Base-by-base conservation (phyloP, 2,888 invertebrate species). In the Empis livida region DNA sequence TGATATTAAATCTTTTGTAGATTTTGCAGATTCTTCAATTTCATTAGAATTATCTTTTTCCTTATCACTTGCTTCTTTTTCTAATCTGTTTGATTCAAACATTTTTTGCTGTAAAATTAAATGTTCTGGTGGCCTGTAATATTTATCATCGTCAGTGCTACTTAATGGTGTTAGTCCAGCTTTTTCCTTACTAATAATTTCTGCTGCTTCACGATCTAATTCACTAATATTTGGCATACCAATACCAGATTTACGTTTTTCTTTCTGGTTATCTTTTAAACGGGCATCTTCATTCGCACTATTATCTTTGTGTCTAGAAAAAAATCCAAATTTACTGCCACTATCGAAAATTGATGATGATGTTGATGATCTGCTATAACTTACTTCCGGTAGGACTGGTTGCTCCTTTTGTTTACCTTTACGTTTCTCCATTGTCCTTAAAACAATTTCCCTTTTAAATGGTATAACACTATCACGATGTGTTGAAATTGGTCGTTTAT, bases 221-320 rank as follows among this genome's bases (percentile, higher is more conserved):
- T 86, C 85, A 59, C 85, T 86, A 54, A 86, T 85, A 61, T 80
- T 86, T 0, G 83, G 81, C 51, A 78, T 73, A 57, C 76, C 74
- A 63, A 83, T 57, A 56, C 76, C 74, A 1, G 77, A 71, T 67
- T 72, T 75, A 46, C 77, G 65, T 59, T 77, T 78, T 40, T 70
- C 72, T 2, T 72, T 65, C 3, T 17, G 13, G n/a, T n/a, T 35
- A 35, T 35, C 35, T 8, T 35, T 35, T 4, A 2, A 4, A 9
- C 13, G 13, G 9, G 5, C 9, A 9, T 27, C 23, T 17, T 17
- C 17, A 13, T 17, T 39, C 11, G 39, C 1, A 17, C 3, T 39
- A 23, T 52, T 45, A 32, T 55, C 65, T 46, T 49, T 50, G 9
- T 49, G 38, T 10, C 54, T 43, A 17, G 51, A 16, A 42, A 57